Evolutionary conservation across 1,140 invertebrate species (phyloP), one percentile per base, ranked within the genome.

Genomic region (Bicyclus anynana): DNA sequence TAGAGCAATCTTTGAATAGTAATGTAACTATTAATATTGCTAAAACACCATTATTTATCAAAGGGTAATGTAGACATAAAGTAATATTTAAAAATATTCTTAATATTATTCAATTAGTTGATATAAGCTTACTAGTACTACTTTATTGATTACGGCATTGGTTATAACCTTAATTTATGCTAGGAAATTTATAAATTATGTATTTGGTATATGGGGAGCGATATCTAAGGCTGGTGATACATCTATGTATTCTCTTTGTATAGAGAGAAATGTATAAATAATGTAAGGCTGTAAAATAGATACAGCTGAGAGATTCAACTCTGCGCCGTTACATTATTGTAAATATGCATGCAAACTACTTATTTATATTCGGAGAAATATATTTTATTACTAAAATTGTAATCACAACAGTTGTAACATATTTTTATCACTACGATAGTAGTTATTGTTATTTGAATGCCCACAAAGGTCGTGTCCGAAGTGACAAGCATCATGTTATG

Each of bases 201-300:
- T 73, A 72, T 67, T 74, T 74, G 67, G 65, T 69, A 77, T 65
- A 69, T 72, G 61, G 59, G 56, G 64, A 62, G 69, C 67, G 74
- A 75, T 70, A 63, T 67, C 67, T 75, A 84, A 84, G 81, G 81
- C 80, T 84, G 81, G 81, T 84, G 81, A 84, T 84, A 77, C 69
- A 70, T 73, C 69, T 79, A 75, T 67, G 60, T 72, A 72, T 70
- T 67, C 60, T 74, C 69, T 75, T 59, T 63, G 62, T 72, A 70
- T 63, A 74, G 65, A 68, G 62, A 61, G 67, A 72, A 73, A 71
- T 72, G 60, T 72, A 72, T 70, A 69, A 76, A 72, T 69, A 69
- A 67, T 69, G 50, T 80, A 78, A 80, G 75, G 71, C 67, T 77
- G 67, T 83, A 77, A 73, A 63, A 72, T 77, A 78, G 59, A 78